These are phyloP conservation scores for Globodera ellingtonae DNA, from an alignment of 1,140 invertebrate species.

Conservation along the genomic window DNA sequence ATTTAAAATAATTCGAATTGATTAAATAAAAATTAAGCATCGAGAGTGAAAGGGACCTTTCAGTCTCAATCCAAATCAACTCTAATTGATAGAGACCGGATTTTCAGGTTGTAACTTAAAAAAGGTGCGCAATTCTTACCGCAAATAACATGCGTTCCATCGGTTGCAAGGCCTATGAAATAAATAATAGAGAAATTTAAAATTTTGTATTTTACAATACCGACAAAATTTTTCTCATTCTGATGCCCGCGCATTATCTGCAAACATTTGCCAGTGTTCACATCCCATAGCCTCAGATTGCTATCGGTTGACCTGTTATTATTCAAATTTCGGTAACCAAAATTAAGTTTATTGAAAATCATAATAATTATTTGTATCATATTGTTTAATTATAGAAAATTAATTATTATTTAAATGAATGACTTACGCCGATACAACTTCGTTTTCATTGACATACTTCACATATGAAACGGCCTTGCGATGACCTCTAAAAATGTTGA, in stretches of 20 bases:
- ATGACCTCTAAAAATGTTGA: constrained; percentile 86
- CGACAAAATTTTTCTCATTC: constrained; percentile 97
- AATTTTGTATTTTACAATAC: constrained; percentile 62
- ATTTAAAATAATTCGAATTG: not conserved
- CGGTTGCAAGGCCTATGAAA: constrained; percentile 75
- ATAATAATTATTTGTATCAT: too few relatives aligned
- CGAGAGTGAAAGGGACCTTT: too few relatives aligned
- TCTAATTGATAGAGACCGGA: too few relatives aligned
- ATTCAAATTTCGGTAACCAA: not conserved
- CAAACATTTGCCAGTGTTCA: constrained; percentile 75
- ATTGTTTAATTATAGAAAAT: too few relatives aligned
- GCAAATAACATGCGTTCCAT: constrained; percentile 90
- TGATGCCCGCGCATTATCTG: constrained; percentile 87
- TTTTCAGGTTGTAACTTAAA: too few relatives aligned
- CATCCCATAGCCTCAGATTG: constrained; percentile 88
- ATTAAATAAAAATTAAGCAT: not conserved
- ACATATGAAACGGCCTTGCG: constrained; percentile 93
- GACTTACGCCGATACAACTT: constrained; percentile 82
- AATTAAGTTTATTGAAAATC: too few relatives aligned
- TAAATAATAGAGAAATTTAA: not conserved
- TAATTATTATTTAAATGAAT: constrained; percentile 6
- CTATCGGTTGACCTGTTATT: constrained; percentile 80
- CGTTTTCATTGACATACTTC: constrained; percentile 84
- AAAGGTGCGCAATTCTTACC: constrained; percentile 68
- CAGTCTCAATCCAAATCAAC: too few relatives aligned